A percentile compares a stretch with the other conserved stretches of the same genome.
Conservation (phyloP, 2,888 invertebrate genomes). For the Herminia tarsipennalis region DNA sequence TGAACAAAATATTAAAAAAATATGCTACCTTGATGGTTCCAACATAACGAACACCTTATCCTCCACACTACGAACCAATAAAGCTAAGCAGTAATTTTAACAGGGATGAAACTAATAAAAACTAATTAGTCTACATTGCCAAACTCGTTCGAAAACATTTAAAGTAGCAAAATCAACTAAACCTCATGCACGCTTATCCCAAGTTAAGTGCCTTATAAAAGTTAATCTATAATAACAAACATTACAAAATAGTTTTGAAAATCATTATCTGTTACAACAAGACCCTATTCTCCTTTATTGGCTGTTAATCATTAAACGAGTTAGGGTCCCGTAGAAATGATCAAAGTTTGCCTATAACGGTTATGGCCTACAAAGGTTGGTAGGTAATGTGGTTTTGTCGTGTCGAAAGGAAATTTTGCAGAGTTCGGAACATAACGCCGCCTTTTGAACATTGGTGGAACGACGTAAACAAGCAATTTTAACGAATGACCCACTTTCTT, state of each 20-base stretch:
- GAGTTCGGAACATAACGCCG: constrained; percentile 27
- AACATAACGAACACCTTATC: too few species aligned
- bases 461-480: constrained; percentile 17
- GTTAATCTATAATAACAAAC: constrained; percentile 19
- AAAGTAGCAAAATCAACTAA: background rate
- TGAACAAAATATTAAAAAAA: too few species aligned
- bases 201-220: constrained; percentile 29
- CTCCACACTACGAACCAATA: constrained; percentile 3
- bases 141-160: too few species aligned
- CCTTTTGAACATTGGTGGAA: constrained; percentile 24
- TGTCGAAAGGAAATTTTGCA: constrained; percentile 50
- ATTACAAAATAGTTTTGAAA: constrained; percentile 32
- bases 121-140: too few species aligned
- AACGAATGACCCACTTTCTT: constrained; percentile 12
- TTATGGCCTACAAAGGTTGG: constrained; percentile 49
- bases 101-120: too few species aligned
- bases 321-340: constrained; percentile 52
- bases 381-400: constrained; percentile 57
- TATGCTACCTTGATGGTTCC: too few species aligned
- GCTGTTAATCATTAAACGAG: constrained; percentile 63
- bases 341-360: constrained; percentile 66
- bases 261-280: constrained; percentile 46
- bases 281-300: constrained; percentile 57
- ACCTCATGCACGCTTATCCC: too few species aligned
- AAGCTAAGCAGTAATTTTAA: too few species aligned